Conservation (phyloP, 2,113 vertebrate species). For the Gallinago media region DNA sequence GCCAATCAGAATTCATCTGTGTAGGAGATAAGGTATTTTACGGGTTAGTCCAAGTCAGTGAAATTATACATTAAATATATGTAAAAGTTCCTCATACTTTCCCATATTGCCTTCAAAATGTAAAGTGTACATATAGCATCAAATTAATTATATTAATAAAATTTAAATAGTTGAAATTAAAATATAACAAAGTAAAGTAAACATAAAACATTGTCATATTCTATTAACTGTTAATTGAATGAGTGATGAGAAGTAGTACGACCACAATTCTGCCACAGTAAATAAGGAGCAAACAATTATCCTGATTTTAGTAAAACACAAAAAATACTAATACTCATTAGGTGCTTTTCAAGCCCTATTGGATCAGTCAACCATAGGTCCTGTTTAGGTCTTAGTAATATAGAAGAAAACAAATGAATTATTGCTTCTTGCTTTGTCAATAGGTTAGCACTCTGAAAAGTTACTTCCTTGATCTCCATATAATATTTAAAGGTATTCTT, state of each 20-base stretch:
- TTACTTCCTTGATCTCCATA: background rate
- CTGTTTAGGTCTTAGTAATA: background rate
- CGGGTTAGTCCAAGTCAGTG: background rate
- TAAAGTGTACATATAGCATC: background rate
- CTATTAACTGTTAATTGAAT: background rate
- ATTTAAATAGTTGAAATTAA: background rate
- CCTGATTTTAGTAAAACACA: background rate
- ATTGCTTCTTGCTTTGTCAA: background rate
- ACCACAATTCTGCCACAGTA: background rate
- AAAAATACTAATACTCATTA: background rate
- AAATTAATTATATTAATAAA: background rate
- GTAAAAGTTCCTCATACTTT: background rate
- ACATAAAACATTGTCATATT: background rate
- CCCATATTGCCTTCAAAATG: background rate
- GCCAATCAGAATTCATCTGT: background rate
- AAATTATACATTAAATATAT: background rate
- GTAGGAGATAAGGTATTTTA: background rate
- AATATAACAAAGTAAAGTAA: background rate
- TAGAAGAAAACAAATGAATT: background rate
- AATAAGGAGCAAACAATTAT: background rate
- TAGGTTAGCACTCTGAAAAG: background rate
- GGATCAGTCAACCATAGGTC: background rate
- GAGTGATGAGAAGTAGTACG: background rate
- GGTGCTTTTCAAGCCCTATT: background rate
- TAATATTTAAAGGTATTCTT: conserved; percentile 2